A percentile compares a stretch with the other conserved stretches of the same genome.
Evolutionary conservation across 2,797 vertebrate species (phyloP).

Genomic region (Malacoctenus gilli): DNA sequence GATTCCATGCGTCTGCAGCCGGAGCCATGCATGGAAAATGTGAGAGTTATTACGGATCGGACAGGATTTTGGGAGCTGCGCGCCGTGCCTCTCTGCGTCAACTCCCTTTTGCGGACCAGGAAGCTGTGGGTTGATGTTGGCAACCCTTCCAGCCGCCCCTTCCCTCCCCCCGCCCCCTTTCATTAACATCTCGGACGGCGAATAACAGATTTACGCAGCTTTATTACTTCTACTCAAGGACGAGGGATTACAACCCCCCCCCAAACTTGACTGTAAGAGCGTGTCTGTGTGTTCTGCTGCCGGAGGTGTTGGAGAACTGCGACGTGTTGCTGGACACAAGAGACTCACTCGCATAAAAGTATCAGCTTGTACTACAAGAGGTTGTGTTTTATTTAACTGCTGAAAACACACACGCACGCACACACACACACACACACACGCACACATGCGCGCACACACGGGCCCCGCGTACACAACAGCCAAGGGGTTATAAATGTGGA

Average conservation of each 20-base stretch:
- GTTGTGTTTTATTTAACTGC: conserved; percentile 31
- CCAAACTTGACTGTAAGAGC: conserved; percentile 86
- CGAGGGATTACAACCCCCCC: conserved; percentile 84
- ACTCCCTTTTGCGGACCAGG: conserved; percentile 87
- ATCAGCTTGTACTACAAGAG: conserved; percentile 30
- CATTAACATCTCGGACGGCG: conserved; percentile 88
- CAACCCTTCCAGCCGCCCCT: conserved; percentile 78
- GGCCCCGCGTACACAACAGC: too few species aligned
- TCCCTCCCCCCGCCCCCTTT: conserved; percentile 68
- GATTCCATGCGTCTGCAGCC: conserved; percentile 49
- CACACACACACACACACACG: conserved; percentile 13
- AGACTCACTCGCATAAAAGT: conserved; percentile 32
- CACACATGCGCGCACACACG: conserved; percentile 3
- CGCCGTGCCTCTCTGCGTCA: conserved; percentile 78
- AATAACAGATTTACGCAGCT: conserved; percentile 83
- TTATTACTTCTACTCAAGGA: conserved; percentile 81
- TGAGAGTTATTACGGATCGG: conserved; percentile 86
- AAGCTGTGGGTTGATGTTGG: conserved; percentile 93
- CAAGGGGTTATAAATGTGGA: too few species aligned
- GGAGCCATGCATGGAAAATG: conserved; percentile 79
- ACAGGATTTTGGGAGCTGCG: conserved; percentile 78
- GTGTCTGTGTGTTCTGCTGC: conserved; percentile 66
- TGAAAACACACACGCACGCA: conserved; percentile 16
- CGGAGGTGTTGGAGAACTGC: conserved; percentile 51
- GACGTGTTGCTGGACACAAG: conserved; percentile 16